These are phyloP conservation scores for Micromussa lordhowensis DNA, from an alignment of 92 coral and sea anemone species.

Conservation along the genomic window DNA sequence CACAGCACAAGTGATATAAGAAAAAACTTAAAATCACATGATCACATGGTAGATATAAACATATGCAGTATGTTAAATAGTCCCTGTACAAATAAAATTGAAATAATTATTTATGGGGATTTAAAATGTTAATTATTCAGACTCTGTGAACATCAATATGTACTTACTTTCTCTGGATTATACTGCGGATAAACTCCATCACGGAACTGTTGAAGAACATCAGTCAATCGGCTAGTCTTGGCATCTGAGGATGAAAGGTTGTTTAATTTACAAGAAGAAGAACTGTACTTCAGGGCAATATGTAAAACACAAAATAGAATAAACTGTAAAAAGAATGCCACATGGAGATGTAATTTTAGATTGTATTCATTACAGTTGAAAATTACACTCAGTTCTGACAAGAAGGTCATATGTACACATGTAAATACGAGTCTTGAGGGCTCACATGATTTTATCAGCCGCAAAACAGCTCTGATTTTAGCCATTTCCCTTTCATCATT, in stretches of 20 bases:
- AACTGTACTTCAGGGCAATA: neutral
- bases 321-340: slow-evolving; percentile 21
- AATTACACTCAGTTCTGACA: neutral
- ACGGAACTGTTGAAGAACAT: slow-evolving; percentile 95
- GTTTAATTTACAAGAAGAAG: neutral
- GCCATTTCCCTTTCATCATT: slow-evolving; percentile 9
- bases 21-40: neutral
- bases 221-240: slow-evolving; percentile 95
- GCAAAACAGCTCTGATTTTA: slow-evolving; percentile 28
- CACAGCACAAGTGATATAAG: neutral
- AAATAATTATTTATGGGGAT: slow-evolving; percentile 40
- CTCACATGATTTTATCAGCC: slow-evolving; percentile 28
- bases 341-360: slow-evolving; percentile 34
- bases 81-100: slow-evolving; percentile 8
- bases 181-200: slow-evolving; percentile 98
- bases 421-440: neutral
- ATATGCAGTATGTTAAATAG: neutral
- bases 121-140: slow-evolving; percentile 35
- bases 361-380: neutral
- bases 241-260: slow-evolving; percentile 69
- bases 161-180: slow-evolving; percentile 94
- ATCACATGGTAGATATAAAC: neutral
- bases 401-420: neutral
- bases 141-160: neutral
- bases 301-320: slow-evolving; percentile 8